A percentile compares a stretch with the other conserved stretches of the same genome.
These are phyloP conservation scores for Tauraco hartlaubi DNA, from an alignment of 2,797 vertebrate species.

Conservation along the genomic window DNA sequence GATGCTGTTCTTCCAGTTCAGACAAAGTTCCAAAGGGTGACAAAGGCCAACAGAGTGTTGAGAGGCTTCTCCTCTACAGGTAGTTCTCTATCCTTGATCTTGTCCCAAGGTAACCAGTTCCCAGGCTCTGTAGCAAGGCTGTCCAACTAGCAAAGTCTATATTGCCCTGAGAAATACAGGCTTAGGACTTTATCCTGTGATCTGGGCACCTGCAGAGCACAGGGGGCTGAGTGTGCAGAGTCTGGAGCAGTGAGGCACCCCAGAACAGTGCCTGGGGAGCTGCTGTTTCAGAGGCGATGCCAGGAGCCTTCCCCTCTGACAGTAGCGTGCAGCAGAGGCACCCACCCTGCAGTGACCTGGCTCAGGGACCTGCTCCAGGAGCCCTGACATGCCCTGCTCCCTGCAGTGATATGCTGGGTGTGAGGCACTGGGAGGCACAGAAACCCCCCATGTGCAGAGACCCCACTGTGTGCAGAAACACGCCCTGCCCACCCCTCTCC, in stretches of 20 bases:
- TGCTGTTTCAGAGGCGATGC: neutral
- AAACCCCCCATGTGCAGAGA: neutral
- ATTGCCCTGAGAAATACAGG: neutral
- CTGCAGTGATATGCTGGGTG: fast-evolving
- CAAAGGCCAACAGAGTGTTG: neutral
- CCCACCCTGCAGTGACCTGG: neutral
- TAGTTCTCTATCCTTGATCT: neutral
- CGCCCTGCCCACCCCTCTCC: too few relatives aligned
- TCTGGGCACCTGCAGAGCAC: neutral
- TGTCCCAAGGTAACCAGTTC: neutral
- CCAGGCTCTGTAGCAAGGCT: neutral
- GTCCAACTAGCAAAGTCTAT: neutral
- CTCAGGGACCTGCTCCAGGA: fast-evolving
- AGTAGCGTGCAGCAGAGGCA: neutral
- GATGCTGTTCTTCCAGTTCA: neutral
- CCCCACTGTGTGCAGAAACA: neutral
- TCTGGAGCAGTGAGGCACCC: neutral
- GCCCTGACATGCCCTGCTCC: neutral
- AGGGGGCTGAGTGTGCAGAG: fast-evolving
- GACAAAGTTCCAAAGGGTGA: neutral
- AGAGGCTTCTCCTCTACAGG: neutral
- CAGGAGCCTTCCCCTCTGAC: neutral
- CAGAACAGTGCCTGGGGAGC: neutral
- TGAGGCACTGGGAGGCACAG: neutral
- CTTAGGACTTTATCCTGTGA: neutral